phyloP scores from a whole-genome alignment of 1,140 invertebrate genomes.

The Bombus difficillimus region DNA sequence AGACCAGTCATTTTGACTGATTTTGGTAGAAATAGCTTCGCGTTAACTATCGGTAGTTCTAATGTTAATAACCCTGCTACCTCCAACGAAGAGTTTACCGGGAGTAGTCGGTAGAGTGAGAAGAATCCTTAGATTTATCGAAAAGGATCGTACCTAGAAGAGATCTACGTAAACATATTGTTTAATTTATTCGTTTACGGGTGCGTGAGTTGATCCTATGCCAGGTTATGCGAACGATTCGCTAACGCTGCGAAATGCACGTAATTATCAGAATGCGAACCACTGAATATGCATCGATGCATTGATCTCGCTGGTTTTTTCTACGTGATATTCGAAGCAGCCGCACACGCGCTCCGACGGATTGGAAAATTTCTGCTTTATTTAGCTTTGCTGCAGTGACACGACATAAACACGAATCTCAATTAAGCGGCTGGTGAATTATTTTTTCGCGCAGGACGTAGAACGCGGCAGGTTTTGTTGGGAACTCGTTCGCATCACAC shows the following conservation, averaged over 20 bases:
- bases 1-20: too few species aligned
- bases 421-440: not conserved
- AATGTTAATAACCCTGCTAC: too few species aligned
- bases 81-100: too few species aligned
- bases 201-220: not conserved
- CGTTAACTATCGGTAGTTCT: too few species aligned
- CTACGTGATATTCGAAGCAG: not conserved
- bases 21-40: too few species aligned
- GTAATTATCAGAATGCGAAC: slow-evolving; percentile 5
- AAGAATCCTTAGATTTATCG: too few species aligned
- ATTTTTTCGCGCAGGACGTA: not conserved
- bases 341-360: too few species aligned
- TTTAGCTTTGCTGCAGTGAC: not conserved
- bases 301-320: not conserved
- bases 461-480: not conserved
- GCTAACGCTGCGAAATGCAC: not conserved
- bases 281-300: slow-evolving; percentile 15
- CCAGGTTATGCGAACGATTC: not conserved
- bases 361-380: not conserved
- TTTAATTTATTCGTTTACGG: not conserved
- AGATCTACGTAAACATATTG: not conserved
- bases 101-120: too few species aligned
- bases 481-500: not conserved
- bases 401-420: slow-evolving; percentile 9
- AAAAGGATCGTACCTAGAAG: too few species aligned